Percentiles rank a stretch among this genome's conserved stretches.
phyloP scores from a whole-genome alignment of 2,888 invertebrate genomes.

The Platypus cylindrus region DNA sequence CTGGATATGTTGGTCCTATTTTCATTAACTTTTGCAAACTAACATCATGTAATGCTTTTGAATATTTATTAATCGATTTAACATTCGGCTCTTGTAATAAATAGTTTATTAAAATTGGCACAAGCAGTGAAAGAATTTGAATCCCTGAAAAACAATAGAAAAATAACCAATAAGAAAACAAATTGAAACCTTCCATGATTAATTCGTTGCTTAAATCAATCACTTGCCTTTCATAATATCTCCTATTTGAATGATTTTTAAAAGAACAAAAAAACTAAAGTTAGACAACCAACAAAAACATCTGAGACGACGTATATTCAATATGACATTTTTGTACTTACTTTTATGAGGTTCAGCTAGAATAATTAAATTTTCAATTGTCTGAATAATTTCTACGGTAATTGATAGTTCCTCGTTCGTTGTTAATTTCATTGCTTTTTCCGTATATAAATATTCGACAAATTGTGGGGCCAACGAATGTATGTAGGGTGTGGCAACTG shows the following conservation, averaged over 20 bases:
- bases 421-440: constrained; percentile 45
- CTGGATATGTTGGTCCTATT: constrained; percentile 85
- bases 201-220: constrained; percentile 1
- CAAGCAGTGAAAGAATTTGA: constrained; percentile 77
- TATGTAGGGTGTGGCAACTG: constrained; percentile 65
- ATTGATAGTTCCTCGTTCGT: constrained; percentile 59
- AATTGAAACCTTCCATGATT: background rate
- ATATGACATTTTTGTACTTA: too few species aligned
- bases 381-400: constrained; percentile 57
- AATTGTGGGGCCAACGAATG: constrained; percentile 68
- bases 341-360: constrained; percentile 64
- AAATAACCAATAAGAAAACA: background rate
- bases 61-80: constrained; percentile 47
- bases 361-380: constrained; percentile 61
- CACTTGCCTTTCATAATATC: constrained; percentile 44
- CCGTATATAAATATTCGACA: constrained; percentile 59
- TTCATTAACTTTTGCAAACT: constrained; percentile 82
- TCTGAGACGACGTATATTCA: background rate
- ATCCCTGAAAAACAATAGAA: constrained; percentile 58
- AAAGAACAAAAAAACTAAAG: constrained; percentile 12
- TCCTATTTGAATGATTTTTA: constrained; percentile 34
- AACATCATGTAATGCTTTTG: constrained; percentile 69
- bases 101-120: constrained; percentile 82
- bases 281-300: background rate
- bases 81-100: constrained; percentile 57